Base-by-base conservation (phyloP, 2,113 vertebrate species). In the Otus sunia region DNA sequence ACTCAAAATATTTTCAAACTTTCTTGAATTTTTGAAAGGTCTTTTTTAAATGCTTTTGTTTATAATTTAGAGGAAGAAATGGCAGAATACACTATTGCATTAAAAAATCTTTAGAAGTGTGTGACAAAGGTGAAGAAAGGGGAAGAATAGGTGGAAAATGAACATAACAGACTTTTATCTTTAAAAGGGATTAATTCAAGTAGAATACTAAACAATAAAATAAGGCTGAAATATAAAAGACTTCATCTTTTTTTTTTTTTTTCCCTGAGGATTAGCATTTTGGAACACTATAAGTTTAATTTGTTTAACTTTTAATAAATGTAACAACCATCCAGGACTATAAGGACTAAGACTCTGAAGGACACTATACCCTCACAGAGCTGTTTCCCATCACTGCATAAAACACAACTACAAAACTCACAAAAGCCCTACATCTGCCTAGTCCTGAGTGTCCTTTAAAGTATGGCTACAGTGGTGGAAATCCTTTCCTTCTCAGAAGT, bases 191-290 rank as follows among this genome's bases (percentile, higher is more conserved):
- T 18, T 32, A 76, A 72, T 29, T 3, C 6, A 64, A 41, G 13
- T 39, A 71, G n/a, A 81, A 53, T 20, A 32, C 9, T 27, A 47
- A 66, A 27, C 9, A 47, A 34, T 22, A 45, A 64, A 63, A 30
- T 22, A 52, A 39, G 2, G 45, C 12, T 56, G 8, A 62, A 63
- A 74, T 27, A 55, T 7, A 67, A 73, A 47, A 30, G 2, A 26
- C 3, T 20, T 15, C 2, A 6, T 39, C 14, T 27, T 47, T 47
- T 49, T 17, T 27, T 47, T 47, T 49, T 19, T 36, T 34, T 8
- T 5, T 4, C 3, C 6, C 8, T 3, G 10, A 55, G 10, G 5
- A 41, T 5, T 43, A 23, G 9, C 0, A 32, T 50, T 87, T 80
- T 26, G 20, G 20, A 79, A 59, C 5, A 32, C 12, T 27, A 11